phyloP scores from a whole-genome alignment of 1,140 invertebrate species.

The Drosophila trapezifrons region DNA sequence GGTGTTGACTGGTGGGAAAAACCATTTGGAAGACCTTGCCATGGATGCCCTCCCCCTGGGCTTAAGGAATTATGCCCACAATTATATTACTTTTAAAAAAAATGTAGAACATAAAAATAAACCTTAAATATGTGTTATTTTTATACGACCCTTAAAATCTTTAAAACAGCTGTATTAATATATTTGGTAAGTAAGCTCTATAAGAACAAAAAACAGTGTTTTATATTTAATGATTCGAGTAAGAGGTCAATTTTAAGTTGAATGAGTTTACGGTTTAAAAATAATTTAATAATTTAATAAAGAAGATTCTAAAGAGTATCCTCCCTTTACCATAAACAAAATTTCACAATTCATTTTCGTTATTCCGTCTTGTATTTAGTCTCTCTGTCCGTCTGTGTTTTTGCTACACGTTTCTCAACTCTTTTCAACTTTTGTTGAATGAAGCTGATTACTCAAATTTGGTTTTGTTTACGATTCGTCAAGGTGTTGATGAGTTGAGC shows the following conservation, averaged over 20 bases:
- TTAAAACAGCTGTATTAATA: too few species aligned
- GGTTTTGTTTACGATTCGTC: slow-evolving; percentile 80
- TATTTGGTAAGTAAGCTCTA: too few species aligned
- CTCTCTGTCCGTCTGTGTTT: slow-evolving; percentile 43
- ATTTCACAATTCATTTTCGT: slow-evolving; percentile 20
- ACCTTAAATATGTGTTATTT: too few species aligned
- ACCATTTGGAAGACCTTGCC: slow-evolving; percentile 5
- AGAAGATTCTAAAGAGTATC: slow-evolving; percentile 38
- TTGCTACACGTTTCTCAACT: slow-evolving; percentile 68
- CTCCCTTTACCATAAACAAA: neutral
- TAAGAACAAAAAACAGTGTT: too few species aligned
- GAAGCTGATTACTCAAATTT: slow-evolving; percentile 82
- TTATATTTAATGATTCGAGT: too few species aligned
- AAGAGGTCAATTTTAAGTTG: neutral
- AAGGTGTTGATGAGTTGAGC: slow-evolving; percentile 71
- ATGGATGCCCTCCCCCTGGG: slow-evolving; percentile 12
- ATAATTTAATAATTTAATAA: neutral
- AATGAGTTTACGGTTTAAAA: too few species aligned
- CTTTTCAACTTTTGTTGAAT: slow-evolving; percentile 67
- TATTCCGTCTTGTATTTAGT: slow-evolving; percentile 42
- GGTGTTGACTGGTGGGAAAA: slow-evolving; percentile 36
- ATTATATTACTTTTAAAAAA: neutral
- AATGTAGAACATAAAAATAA: too few species aligned
- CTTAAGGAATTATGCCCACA: too few species aligned
- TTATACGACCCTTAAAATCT: neutral